These are phyloP conservation scores for Sesia apiformis DNA, from an alignment of 2,888 invertebrate genomes.

Conservation along the genomic window DNA sequence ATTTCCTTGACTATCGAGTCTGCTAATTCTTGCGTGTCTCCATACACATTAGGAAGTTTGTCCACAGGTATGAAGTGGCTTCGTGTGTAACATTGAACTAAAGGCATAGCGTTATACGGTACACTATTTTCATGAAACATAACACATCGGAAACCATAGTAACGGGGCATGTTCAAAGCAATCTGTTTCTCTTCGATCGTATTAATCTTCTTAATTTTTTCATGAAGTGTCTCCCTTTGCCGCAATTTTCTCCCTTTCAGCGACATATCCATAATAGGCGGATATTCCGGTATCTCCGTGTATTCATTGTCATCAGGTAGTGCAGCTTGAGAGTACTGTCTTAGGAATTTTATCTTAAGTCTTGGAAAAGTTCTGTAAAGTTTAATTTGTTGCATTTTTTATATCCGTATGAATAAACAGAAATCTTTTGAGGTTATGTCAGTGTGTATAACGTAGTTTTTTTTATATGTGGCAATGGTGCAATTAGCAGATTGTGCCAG, in stretches of 20 bases:
- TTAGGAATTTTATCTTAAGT: conserved; percentile 29
- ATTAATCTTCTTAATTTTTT: conserved; percentile 76
- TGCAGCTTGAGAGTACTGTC: conserved; percentile 37
- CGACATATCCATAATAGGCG: conserved; percentile 78
- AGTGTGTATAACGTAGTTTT: too few relatives aligned
- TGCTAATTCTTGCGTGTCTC: conserved; percentile 55
- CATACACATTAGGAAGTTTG: conserved; percentile 76
- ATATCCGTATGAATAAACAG: too few relatives aligned
- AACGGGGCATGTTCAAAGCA: conserved; percentile 86
- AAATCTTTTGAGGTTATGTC: too few relatives aligned
- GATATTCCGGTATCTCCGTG: conserved; percentile 63
- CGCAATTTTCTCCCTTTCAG: conserved; percentile 60
- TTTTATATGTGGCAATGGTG: not conserved
- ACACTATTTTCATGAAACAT: conserved; percentile 73
- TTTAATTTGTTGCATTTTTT: conserved; percentile 46
- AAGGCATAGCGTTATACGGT: conserved; percentile 80
- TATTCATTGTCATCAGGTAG: conserved; percentile 51
- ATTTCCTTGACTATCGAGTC: conserved; percentile 66
- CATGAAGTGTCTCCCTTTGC: conserved; percentile 56
- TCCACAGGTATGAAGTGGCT: conserved; percentile 79
- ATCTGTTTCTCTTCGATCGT: conserved; percentile 91
- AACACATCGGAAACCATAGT: conserved; percentile 83
- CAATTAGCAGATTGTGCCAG: too few relatives aligned
- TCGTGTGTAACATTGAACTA: conserved; percentile 84
- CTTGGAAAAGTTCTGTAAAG: conserved; percentile 43